Evolutionary conservation across 2,113 vertebrate genomes (phyloP).

Genomic region (Cervus canadensis): DNA sequence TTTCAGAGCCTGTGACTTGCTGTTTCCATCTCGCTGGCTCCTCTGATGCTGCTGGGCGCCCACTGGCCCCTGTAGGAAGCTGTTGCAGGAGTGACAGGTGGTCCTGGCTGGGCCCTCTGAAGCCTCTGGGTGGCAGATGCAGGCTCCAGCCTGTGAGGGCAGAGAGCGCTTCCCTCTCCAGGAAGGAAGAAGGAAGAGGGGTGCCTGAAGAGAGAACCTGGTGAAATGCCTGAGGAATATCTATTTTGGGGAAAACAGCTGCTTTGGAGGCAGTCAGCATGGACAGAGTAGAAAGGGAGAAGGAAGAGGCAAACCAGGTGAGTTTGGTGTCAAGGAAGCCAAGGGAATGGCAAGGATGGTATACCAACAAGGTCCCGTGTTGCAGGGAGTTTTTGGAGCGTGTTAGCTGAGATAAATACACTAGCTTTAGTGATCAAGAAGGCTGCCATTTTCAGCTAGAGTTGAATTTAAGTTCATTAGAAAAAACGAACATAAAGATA

Average conservation of each 20-base stretch:
- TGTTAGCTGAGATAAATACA: background rate
- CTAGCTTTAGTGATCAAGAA: background rate
- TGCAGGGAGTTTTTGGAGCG: background rate
- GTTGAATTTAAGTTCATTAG: background rate
- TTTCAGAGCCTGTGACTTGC: background rate
- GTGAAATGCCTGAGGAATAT: background rate
- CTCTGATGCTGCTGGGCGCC: background rate
- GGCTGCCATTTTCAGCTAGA: background rate
- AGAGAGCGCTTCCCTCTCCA: background rate
- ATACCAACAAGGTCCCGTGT: background rate
- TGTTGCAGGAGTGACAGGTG: background rate
- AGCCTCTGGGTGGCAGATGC: background rate
- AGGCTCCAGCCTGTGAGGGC: background rate
- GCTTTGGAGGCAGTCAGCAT: background rate
- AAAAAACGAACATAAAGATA: background rate
- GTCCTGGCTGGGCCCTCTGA: background rate
- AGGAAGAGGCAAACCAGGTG: background rate
- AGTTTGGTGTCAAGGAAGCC: background rate
- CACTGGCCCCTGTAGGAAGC: background rate
- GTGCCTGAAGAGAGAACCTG: background rate
- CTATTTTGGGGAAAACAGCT: background rate
- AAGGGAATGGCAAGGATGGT: background rate
- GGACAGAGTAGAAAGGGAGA: background rate
- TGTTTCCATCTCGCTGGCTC: background rate
- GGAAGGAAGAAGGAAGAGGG: background rate